Evolutionary conservation across 2,113 vertebrate species (phyloP), one percentile per base, ranked within the genome.

Genomic region (Bambusicola thoracicus): DNA sequence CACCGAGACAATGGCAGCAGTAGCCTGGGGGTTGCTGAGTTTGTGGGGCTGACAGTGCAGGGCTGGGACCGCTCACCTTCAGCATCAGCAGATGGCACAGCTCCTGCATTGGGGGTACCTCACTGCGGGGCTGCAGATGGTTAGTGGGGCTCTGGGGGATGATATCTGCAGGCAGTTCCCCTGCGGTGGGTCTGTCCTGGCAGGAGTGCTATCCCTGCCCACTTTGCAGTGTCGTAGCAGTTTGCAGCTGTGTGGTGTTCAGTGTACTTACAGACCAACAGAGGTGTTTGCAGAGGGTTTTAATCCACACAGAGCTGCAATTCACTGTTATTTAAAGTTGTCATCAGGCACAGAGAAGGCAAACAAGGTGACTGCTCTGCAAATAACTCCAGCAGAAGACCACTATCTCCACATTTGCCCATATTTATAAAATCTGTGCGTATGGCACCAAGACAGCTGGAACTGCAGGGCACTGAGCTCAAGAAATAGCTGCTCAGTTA

Each of bases 1-100:
- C 36, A 5, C 68, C 0, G 2, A 11, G 34, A 29, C 7, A 1
- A 10, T 2, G 49, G 61, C 0, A 0, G 66, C 85, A 81, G 66
- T 1, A 46, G 25, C 36, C 48, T 25, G 48, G 48, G 24, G 48
- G 48, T 49, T 25, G 22, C 46, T 49, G 48, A 13, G 48, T 49
- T 25, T 49, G 48, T 25, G 48, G 48, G 48, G 22, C 24, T 49
- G 48, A 49, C 48, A 49, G 6, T 49, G 48, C 11, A 6, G 46
- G 48, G 48, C 22, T 49, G 22, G 48, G 24, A 49, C 48, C 1
- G 22, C 48, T 25, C 48, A 49, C 48, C 21, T 6, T 36, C 6
- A 69, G 46, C 59, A 36, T 25, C 46, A 73, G n/a, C 20, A 49
- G 51, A 41, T 7, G 11, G 16, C 65, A 32, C 69, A 8, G 46